Conservation (phyloP, 2,888 invertebrate species). For the Nemapogon koenigi region DNA sequence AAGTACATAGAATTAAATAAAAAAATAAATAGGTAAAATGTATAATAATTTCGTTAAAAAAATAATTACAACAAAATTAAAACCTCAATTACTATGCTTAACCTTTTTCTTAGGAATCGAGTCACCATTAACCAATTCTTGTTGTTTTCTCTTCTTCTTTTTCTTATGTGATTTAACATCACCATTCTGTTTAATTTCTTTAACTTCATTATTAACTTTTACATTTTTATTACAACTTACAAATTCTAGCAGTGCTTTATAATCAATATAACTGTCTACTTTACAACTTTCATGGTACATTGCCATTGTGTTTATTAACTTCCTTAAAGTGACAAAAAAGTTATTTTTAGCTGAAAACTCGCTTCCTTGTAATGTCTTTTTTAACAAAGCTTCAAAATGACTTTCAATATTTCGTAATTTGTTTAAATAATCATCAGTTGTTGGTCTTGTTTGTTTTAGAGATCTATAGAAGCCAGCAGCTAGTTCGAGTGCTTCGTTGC, state of each 20-base stretch:
- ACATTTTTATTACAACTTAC: slow-evolving; percentile 22
- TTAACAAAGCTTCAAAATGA: slow-evolving; percentile 44
- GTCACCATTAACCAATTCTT: slow-evolving; percentile 31
- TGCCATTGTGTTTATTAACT: slow-evolving; percentile 58
- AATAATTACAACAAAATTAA: neutral
- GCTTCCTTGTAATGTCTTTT: slow-evolving; percentile 36
- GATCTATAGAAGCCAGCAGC: slow-evolving; percentile 70
- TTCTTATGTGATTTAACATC: slow-evolving; percentile 24
- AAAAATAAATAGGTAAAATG: neutral
- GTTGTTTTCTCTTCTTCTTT: slow-evolving; percentile 40
- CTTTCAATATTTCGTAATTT: slow-evolving; percentile 49
- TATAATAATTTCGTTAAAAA: neutral
- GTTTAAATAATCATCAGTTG: slow-evolving; percentile 28
- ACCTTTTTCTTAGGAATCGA: slow-evolving; percentile 27
- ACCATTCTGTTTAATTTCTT: slow-evolving; percentile 15
- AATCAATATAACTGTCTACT: slow-evolving; percentile 34
- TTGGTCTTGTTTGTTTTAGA: slow-evolving; percentile 50
- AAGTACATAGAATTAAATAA: neutral
- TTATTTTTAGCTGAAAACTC: slow-evolving; percentile 60
- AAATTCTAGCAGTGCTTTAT: slow-evolving; percentile 29
- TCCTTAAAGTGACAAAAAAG: slow-evolving; percentile 60
- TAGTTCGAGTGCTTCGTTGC: slow-evolving; percentile 72
- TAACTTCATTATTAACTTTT: slow-evolving; percentile 27
- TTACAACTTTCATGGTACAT: slow-evolving; percentile 44
- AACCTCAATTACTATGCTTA: slow-evolving; percentile 22